Evolutionary conservation across 2,888 invertebrate genomes (phyloP).

Genomic region (Cheilosia soror): DNA sequence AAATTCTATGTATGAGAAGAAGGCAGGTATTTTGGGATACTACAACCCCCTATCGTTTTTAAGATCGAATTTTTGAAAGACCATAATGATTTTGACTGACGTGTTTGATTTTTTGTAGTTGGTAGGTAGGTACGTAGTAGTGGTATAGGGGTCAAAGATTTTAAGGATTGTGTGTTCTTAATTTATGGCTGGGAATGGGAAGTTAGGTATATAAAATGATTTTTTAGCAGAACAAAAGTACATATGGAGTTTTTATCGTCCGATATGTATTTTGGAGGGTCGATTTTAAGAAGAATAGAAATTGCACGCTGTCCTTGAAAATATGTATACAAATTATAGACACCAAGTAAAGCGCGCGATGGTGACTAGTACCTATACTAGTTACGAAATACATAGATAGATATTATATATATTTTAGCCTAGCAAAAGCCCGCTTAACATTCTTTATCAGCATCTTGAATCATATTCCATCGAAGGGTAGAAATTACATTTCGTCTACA

Average conservation of each 20-base stretch:
- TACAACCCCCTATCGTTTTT: conserved; percentile 12
- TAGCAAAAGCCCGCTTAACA: too few relatives aligned
- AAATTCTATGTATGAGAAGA: neutral
- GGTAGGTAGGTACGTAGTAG: neutral
- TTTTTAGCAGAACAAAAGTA: neutral
- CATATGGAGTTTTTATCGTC: neutral
- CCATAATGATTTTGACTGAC: conserved; percentile 12
- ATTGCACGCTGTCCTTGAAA: neutral
- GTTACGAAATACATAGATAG: too few relatives aligned
- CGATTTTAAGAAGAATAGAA: neutral
- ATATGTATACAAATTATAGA: neutral
- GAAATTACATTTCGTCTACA: too few relatives aligned
- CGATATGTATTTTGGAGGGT: neutral
- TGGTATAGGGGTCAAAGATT: conserved; percentile 20
- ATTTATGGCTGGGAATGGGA: conserved; percentile 6
- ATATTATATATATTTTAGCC: too few relatives aligned
- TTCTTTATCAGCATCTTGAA: too few relatives aligned
- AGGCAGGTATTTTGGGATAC: conserved; percentile 12
- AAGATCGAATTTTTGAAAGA: neutral
- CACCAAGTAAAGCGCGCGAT: too few relatives aligned
- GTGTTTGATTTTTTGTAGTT: neutral
- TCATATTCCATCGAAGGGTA: too few relatives aligned
- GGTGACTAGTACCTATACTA: too few relatives aligned
- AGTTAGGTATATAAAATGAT: neutral
- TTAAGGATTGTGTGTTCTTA: neutral